Base-by-base conservation (phyloP, 2,888 invertebrate genomes). In the Boloria euphrosyne region DNA sequence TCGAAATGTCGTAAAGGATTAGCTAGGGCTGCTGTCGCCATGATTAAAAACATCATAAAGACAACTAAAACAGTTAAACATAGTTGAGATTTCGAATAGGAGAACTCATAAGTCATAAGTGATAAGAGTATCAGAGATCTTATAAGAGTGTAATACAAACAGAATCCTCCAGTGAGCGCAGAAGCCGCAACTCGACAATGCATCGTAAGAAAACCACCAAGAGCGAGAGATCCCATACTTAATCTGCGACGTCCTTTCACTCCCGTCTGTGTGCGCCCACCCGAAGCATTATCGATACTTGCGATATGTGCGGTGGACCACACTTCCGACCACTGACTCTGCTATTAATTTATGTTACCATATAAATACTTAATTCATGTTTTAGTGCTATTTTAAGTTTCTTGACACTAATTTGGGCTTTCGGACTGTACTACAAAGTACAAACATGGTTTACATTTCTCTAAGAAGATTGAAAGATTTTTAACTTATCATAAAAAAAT, bases 1-100 rank as follows among this genome's bases (percentile, higher is more conserved):
- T 92, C 91, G 66, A 91, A 92, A 73, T 91, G 90, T 13, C 92
- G 86, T 72, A 88, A 62, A 0, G 90, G 90, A 74, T 88, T 91
- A 2, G 85, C 91, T 3, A 90, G 76, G 38, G 73, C 27, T 13
- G 68, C 76, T 43, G 87, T 82, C 18, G 84, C 79, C 69, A 76
- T 22, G 10, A 81, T 46, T 68, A 90, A 74, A 66, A 83, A 80
- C 50, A 86, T 60, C 68, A 86, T 72, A 76, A 85, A 89, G 46
- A 87, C 66, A 76, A 87, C 89, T 89, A 74, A 62, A 66, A 65
- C 7, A 18, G 27, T 17, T 7, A 17, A n/a, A 50, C 13, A 57
- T 22, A 58, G 16, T 47, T 6, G 16, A 47, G 1, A 14, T n/a
- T 46, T 22, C 10, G 22, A 65, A 43, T 54, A 18, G 38, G n/a